phyloP scores from a whole-genome alignment of 1,140 invertebrate species.

The Drosophila eugracilis region DNA sequence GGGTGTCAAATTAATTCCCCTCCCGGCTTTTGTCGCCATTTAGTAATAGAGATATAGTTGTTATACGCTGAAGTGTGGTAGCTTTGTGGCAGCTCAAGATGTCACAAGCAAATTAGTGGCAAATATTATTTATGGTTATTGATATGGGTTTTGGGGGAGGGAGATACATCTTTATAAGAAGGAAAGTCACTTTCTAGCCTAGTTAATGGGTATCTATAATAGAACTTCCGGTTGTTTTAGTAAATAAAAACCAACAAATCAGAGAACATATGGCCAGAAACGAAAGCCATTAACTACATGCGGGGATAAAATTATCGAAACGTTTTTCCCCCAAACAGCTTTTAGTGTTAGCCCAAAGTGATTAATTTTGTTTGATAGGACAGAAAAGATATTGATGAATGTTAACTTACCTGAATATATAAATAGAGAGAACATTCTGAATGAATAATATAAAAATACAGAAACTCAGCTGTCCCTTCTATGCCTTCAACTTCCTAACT shows the following conservation, averaged over 20 bases:
- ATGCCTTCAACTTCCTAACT: neutral
- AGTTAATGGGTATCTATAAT: too few relatives aligned
- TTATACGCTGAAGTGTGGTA: conserved; percentile 9
- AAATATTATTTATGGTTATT: neutral
- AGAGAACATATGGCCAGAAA: conserved; percentile 21
- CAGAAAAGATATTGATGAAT: neutral
- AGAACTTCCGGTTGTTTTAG: conserved; percentile 4
- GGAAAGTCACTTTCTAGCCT: too few relatives aligned
- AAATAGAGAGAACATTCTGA: too few relatives aligned
- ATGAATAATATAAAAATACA: too few relatives aligned
- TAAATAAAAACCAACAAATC: neutral
- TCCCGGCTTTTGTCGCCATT: conserved; percentile 6
- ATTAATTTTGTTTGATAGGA: conserved; percentile 13
- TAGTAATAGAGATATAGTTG: neutral
- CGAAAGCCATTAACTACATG: conserved; percentile 23
- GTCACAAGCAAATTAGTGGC: neutral
- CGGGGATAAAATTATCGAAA: conserved; percentile 9
- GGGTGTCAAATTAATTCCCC: conserved; percentile 24
- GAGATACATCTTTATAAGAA: too few relatives aligned
- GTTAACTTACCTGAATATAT: neutral
- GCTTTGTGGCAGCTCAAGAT: neutral
- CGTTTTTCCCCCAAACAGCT: conserved; percentile 2
- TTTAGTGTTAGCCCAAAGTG: neutral
- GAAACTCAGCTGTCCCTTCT: neutral
- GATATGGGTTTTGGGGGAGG: too few relatives aligned